phyloP scores from a whole-genome alignment of 2,888 invertebrate genomes.

The Erebia ligea region DNA sequence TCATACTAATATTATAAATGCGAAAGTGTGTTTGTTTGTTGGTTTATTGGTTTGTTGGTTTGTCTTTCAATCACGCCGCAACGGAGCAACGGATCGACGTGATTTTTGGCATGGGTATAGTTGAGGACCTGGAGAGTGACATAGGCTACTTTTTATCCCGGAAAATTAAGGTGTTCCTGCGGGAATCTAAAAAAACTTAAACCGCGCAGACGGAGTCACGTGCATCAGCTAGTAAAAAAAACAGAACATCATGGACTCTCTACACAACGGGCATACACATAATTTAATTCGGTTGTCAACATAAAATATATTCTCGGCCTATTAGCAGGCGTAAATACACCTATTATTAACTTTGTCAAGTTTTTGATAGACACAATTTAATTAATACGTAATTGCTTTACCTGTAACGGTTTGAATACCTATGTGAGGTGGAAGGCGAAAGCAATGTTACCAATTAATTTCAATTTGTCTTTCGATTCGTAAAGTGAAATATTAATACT shows the following conservation, averaged over 20 bases:
- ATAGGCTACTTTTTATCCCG: too few relatives aligned
- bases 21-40: too few relatives aligned
- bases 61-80: too few relatives aligned
- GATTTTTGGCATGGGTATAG: too few relatives aligned
- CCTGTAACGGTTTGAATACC: conserved; percentile 21
- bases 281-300: conserved; percentile 37
- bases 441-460: conserved; percentile 2
- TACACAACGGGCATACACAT: conserved; percentile 23
- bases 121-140: too few relatives aligned
- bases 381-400: conserved; percentile 32
- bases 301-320: conserved; percentile 31
- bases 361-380: conserved; percentile 35
- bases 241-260: conserved; percentile 24
- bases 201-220: too few relatives aligned
- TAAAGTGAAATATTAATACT: neutral
- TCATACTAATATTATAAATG: too few relatives aligned
- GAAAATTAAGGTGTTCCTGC: too few relatives aligned
- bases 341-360: conserved; percentile 33
- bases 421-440: conserved; percentile 15
- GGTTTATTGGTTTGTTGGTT: too few relatives aligned
- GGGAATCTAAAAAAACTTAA: too few relatives aligned
- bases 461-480: neutral
- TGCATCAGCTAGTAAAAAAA: neutral
- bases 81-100: too few relatives aligned
- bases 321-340: conserved; percentile 32